Conservation (phyloP, 2,888 invertebrate genomes). For the Machimus rusticus region DNA sequence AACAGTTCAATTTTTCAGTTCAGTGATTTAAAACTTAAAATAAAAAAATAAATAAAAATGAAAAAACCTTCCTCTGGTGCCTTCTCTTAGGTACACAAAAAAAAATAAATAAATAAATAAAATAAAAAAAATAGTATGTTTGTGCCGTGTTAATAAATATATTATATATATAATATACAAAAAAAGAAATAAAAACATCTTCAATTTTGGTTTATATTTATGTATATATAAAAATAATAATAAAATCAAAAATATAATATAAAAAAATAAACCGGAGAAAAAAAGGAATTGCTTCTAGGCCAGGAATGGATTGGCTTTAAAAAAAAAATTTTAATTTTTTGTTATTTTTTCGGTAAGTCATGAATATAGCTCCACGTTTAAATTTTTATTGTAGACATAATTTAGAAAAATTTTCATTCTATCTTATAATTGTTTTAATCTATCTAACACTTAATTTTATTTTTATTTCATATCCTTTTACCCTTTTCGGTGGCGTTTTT, state of each 20-base stretch:
- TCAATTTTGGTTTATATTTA: too few relatives aligned
- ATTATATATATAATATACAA: too few relatives aligned
- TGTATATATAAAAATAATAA: background rate
- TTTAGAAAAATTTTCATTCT: too few relatives aligned
- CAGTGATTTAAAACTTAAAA: background rate
- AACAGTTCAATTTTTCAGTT: background rate
- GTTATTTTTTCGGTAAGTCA: too few relatives aligned
- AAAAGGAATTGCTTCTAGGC: background rate
- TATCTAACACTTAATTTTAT: too few relatives aligned
- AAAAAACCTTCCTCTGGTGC: background rate
- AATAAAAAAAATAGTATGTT: background rate
- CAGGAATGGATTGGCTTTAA: background rate
- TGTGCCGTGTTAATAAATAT: background rate
- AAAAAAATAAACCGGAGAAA: background rate
- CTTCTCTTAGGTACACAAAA: background rate
- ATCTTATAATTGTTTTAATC: too few relatives aligned
- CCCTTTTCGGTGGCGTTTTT: too few relatives aligned
- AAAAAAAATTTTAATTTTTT: too few relatives aligned
- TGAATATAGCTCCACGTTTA: too few relatives aligned
- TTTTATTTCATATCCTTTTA: too few relatives aligned
- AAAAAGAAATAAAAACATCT: too few relatives aligned
- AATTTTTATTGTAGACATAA: too few relatives aligned
- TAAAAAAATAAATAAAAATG: background rate
- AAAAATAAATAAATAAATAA: background rate
- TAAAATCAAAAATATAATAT: background rate